Conservation (phyloP, 2,888 invertebrate genomes). For the Drosophila infuscata region DNA sequence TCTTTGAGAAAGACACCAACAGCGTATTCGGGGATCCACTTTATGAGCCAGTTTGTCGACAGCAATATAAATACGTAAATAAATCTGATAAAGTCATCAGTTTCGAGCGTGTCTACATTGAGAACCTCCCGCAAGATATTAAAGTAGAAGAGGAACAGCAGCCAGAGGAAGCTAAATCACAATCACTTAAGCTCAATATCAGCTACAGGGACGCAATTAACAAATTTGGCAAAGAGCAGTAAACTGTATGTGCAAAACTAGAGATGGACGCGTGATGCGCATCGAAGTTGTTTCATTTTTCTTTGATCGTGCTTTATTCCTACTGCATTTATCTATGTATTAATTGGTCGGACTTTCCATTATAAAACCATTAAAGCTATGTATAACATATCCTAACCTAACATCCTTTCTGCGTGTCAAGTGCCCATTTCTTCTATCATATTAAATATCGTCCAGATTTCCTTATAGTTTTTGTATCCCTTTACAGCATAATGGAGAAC, state of each 20-base stretch:
- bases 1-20: conserved; percentile 88
- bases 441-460: background rate
- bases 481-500: conserved; percentile 76
- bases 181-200: conserved; percentile 64
- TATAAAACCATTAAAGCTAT: background rate
- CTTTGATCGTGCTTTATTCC: background rate
- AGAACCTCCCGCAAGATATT: conserved; percentile 55
- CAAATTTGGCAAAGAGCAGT: conserved; percentile 66
- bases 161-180: conserved; percentile 14
- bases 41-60: conserved; percentile 87
- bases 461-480: background rate
- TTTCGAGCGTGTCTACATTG: conserved; percentile 89
- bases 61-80: conserved; percentile 87
- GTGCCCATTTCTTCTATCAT: background rate
- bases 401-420: background rate
- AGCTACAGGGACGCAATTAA: conserved; percentile 83
- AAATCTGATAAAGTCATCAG: conserved; percentile 89
- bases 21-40: conserved; percentile 85
- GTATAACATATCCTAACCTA: background rate
- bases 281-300: background rate
- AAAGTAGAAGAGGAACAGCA: conserved; percentile 36
- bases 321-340: background rate
- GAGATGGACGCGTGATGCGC: conserved; percentile 1
- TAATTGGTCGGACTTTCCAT: background rate
- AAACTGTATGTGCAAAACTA: conserved; percentile 16